Conservation (phyloP, 2,888 invertebrate genomes). For the Gandaritis pyraliata region DNA sequence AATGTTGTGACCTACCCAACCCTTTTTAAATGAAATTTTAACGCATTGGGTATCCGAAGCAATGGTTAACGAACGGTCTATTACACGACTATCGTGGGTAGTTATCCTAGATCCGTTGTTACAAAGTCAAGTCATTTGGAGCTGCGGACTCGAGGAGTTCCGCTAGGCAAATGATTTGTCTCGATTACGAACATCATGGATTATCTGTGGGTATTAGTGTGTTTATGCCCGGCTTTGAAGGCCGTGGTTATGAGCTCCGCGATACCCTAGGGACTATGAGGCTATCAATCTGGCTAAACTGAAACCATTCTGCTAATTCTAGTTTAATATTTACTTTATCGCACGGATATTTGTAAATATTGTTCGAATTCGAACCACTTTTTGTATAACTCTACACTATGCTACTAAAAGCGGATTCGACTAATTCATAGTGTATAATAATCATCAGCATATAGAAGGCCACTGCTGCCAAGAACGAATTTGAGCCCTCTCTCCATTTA, state of each 20-base stretch:
- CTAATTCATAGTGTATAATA: too few species aligned
- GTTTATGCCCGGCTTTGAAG: not conserved
- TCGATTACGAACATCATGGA: constrained; percentile 12
- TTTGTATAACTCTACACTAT: too few species aligned
- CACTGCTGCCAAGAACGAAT: too few species aligned
- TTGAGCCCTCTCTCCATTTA: too few species aligned
- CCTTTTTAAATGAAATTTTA: not conserved
- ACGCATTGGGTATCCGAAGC: not conserved
- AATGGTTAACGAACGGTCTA: too few species aligned
- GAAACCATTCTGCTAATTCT: too few species aligned
- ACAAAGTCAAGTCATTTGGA: constrained; percentile 14
- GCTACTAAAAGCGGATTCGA: too few species aligned
- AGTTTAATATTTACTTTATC: too few species aligned
- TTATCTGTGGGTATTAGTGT: constrained; percentile 1
- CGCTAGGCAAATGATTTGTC: constrained; percentile 1
- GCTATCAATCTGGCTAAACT: not conserved
- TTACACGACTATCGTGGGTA: not conserved
- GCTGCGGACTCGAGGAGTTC: constrained; percentile 12
- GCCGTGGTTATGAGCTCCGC: not conserved
- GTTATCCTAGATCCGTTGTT: constrained; percentile 1
- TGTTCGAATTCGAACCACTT: too few species aligned
- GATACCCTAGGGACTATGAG: not conserved
- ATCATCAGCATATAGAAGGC: too few species aligned
- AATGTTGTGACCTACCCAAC: too few species aligned
- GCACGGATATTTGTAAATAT: too few species aligned